Evolutionary conservation across 1,140 invertebrate genomes (phyloP).

Genomic region (Physella acuta): DNA sequence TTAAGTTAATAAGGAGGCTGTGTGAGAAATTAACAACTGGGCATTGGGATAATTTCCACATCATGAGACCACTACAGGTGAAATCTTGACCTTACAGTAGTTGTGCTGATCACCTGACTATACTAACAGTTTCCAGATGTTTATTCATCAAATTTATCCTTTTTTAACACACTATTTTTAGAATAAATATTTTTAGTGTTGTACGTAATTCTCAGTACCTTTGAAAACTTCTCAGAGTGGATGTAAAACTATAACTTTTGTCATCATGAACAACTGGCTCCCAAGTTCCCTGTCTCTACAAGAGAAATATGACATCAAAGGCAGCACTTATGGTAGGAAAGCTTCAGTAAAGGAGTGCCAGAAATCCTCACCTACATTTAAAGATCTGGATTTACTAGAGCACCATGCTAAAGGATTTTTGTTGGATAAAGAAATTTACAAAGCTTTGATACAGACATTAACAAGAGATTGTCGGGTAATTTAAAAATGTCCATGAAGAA

Average conservation of each 20-base stretch:
- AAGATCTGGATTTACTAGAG: conserved; percentile 93
- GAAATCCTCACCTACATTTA: conserved; percentile 90
- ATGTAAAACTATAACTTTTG: conserved; percentile 97
- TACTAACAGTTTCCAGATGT: no score
- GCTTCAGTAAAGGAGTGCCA: conserved; percentile 86
- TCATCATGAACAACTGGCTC: conserved; percentile 99
- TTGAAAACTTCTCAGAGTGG: conserved; percentile 73
- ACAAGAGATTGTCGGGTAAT: conserved; percentile 88
- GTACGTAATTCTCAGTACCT: background rate
- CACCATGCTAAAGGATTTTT: conserved; percentile 90
- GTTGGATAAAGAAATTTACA: conserved; percentile 91
- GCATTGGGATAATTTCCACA: no score
- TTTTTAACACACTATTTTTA: no score
- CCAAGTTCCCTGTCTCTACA: conserved; percentile 94
- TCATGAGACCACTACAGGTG: no score
- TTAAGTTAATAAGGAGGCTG: no score
- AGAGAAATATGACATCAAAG: conserved; percentile 91
- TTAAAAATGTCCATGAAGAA: no score
- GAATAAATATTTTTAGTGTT: no score
- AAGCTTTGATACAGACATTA: conserved; percentile 90
- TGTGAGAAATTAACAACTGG: no score
- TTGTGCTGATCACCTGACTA: no score
- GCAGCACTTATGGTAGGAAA: conserved; percentile 94
- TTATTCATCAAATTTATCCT: no score
- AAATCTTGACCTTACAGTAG: no score